Evolutionary conservation across 2,113 vertebrate species (phyloP).

Genomic region (Morone chrysops): DNA sequence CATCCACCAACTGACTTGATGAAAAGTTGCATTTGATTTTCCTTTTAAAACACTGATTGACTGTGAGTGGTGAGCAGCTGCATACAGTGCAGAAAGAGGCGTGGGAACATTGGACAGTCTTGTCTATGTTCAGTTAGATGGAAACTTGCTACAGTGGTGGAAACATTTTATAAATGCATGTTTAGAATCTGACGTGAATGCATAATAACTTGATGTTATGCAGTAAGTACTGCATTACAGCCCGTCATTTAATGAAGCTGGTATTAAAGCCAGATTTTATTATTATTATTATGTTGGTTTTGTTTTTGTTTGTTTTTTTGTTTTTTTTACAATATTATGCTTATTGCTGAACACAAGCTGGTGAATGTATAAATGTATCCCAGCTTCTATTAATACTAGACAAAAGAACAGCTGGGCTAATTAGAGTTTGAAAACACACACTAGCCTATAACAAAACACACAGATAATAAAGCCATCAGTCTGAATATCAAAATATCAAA

Average conservation of each 20-base stretch:
- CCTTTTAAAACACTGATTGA: neutral
- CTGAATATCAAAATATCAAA: constrained; percentile 22
- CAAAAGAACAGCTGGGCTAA: constrained; percentile 56
- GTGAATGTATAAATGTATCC: constrained; percentile 9
- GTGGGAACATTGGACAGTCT: neutral
- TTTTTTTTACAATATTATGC: constrained; percentile 17
- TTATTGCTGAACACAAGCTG: constrained; percentile 36
- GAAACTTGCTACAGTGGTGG: neutral
- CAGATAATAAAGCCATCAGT: constrained; percentile 5
- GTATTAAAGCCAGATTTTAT: neutral
- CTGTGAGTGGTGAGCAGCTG: neutral
- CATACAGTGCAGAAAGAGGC: neutral
- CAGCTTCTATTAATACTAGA: constrained; percentile 34
- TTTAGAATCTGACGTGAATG: neutral
- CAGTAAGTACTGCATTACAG: neutral
- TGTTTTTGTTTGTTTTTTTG: neutral
- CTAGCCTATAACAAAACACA: constrained; percentile 8
- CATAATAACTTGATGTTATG: constrained; percentile 12
- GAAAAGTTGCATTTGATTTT: neutral
- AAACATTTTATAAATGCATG: neutral
- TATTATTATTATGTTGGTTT: neutral
- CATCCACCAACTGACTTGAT: neutral
- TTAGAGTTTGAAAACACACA: constrained; percentile 41
- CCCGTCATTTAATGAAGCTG: neutral
- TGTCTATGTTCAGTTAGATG: neutral